A percentile compares a stretch with the other conserved stretches of the same genome.
Evolutionary conservation across 30 jellyfish, hydroid and myxozoan species (phyloP).

Genomic region (Hydractinia echinata): DNA sequence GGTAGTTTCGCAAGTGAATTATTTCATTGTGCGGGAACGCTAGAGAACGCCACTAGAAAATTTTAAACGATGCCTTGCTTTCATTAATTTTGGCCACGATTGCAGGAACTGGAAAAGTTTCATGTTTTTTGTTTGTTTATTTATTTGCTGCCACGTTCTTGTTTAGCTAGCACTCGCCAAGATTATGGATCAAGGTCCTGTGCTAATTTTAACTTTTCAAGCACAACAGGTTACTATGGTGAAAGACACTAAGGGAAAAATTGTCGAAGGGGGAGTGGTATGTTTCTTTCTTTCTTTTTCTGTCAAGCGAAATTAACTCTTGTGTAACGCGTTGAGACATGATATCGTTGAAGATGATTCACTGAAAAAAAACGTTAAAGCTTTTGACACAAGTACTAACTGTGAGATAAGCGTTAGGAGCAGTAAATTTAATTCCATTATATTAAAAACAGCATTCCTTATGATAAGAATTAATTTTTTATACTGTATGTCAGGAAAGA

Average conservation of each 20-base stretch:
- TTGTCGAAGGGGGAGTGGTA: constrained; percentile 87
- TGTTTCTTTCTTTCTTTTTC: not conserved
- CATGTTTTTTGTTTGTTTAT: not conserved
- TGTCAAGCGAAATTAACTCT: too few relatives aligned
- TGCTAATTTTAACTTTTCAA: constrained; percentile 65
- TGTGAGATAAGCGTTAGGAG: too few relatives aligned
- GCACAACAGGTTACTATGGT: constrained; percentile 87
- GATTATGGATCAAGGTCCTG: constrained; percentile 96
- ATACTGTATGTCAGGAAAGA: not conserved
- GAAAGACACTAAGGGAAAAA: constrained; percentile 51
- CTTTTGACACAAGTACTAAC: too few relatives aligned
- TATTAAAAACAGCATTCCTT: not conserved
- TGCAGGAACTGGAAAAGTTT: not conserved
- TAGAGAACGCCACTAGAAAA: too few relatives aligned
- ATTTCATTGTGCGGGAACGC: too few relatives aligned
- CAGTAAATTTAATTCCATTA: too few relatives aligned
- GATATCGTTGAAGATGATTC: too few relatives aligned
- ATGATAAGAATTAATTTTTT: not conserved
- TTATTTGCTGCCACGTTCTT: not conserved
- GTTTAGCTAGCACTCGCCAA: constrained; percentile 83
- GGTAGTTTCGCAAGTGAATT: not conserved
- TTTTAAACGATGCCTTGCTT: too few relatives aligned
- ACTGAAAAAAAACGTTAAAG: too few relatives aligned
- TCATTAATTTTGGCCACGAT: not conserved
- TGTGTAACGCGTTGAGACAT: too few relatives aligned